A percentile compares a stretch with the other conserved stretches of the same genome.
Evolutionary conservation across 1,140 invertebrate genomes (phyloP).

Genomic region (Lamellibrachia luymesi): DNA sequence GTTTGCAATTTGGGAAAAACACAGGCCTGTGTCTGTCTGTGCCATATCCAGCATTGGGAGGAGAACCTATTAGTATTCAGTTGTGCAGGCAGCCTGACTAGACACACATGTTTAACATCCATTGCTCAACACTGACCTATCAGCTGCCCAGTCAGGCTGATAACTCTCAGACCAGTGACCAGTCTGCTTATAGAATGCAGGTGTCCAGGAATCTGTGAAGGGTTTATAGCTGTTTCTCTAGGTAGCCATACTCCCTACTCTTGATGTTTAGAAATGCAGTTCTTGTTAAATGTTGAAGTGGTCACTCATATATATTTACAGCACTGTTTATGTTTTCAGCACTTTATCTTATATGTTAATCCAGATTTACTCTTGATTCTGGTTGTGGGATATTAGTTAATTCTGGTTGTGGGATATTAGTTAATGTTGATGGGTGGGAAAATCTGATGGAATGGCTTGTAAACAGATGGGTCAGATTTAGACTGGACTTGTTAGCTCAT

Average conservation of each 20-base stretch:
- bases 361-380: neutral
- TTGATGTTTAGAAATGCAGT: neutral
- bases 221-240: neutral
- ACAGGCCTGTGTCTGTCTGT: neutral
- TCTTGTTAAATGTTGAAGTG: neutral
- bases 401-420: neutral
- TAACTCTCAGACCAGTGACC: neutral
- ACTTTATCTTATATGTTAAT: neutral
- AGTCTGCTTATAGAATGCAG: neutral
- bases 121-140: neutral
- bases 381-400: neutral
- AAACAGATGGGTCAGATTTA: neutral
- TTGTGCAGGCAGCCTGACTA: neutral
- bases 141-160: neutral
- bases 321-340: neutral
- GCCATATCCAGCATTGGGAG: neutral
- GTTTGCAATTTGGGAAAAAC: too few relatives aligned
- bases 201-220: neutral
- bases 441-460: neutral
- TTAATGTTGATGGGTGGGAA: neutral
- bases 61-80: neutral
- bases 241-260: neutral
- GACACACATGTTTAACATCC: neutral
- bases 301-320: neutral
- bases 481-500: neutral